Base-by-base conservation (phyloP, 2,888 invertebrate species). In the Muscina levida region DNA sequence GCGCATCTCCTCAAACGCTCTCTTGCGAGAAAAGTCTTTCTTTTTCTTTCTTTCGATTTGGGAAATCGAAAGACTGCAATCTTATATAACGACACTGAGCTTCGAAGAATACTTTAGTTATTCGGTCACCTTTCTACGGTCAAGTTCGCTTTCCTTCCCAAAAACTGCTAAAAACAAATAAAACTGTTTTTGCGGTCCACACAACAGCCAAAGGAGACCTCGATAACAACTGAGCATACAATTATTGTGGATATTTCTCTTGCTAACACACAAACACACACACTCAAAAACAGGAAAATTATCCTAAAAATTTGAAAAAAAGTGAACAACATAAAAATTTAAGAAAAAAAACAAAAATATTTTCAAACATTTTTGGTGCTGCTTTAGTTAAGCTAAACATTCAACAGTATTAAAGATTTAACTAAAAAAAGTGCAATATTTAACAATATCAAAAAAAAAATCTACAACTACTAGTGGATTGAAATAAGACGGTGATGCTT, bases 101-200 rank as follows among this genome's bases (percentile, higher is more conserved):
- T 85, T 85, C 84, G 86, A 86, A 87, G 87, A 86, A 88, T 87
- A 85, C 86, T 88, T 89, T 89, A 89, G 89, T 89, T 89, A 89
- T 86, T 88, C 89, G 89, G 89, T 89, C 88, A 89, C 88, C 89
- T 88, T 88, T 87, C 88, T 87, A 89, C 89, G 89, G 89, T 89
- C 89, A 89, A 89, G 89, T 88, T 88, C 89, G 89, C 87, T 85
- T 86, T 84, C 84, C 85, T 85, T 82, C 83, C 82, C 77, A 77
- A 74, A 82, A 82, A 31, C 31, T n/a, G n/a, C n/a, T 5, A 31
- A 83, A 70, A 75, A 66, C 62, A 53, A 70, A 46, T 68, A 48
- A 72, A 53, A 68, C 42, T 44, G 68, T 73, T 82, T 57, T 62
- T 59, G 57, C 73, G 75, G 19, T 65, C 57, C 15, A 74, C 3